Evolutionary conservation across 2,113 vertebrate genomes (phyloP), one percentile per base, ranked within the genome.

Genomic region (Australoheros scitulus): DNA sequence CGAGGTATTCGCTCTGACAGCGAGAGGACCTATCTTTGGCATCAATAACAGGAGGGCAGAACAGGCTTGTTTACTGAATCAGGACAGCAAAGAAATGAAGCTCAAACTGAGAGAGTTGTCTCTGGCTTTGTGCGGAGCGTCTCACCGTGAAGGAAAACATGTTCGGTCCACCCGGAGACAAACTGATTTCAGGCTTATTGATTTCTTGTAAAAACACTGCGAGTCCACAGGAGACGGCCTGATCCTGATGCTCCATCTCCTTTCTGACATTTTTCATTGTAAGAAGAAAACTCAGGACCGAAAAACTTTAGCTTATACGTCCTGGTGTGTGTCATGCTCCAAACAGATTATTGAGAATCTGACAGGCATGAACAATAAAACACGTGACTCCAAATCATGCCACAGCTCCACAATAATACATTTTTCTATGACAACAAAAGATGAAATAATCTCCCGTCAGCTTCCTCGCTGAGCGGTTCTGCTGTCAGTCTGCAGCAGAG

Each of bases 61-160:
- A 76, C 29, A 17, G 2, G 75, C 76, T 81, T 70, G 79, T 87
- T 87, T 50, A 85, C 68, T 26, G 78, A 59, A 22, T 81, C 81
- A 68, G 24, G 76, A 18, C 81, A 3, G 57, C 75, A 56, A 32
- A 61, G 43, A 76, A 84, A 75, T 43, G 43, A 78, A 78, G 17
- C 55, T 58, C 3, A 29, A 20, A 52, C 22, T 1, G 47, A 47
- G 15, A 38, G 43, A 65, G 29, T 6, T 0, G 43, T 70, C 10
- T 70, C 17, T 61, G 79, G 50, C n/a, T 32, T 64, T 7, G 7
- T 55, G 38, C 63, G 41, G 78, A 52, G 50, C 6, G 3, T 17
- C 41, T 17, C 47, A 50, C 38, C 4, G 9, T 72, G 56, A 72
- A 34, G 20, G 26, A 6, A 76, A 61, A 79, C 56, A 61, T 74